Conservation (phyloP, 1,140 invertebrate species). For the Colletes gigas region DNA sequence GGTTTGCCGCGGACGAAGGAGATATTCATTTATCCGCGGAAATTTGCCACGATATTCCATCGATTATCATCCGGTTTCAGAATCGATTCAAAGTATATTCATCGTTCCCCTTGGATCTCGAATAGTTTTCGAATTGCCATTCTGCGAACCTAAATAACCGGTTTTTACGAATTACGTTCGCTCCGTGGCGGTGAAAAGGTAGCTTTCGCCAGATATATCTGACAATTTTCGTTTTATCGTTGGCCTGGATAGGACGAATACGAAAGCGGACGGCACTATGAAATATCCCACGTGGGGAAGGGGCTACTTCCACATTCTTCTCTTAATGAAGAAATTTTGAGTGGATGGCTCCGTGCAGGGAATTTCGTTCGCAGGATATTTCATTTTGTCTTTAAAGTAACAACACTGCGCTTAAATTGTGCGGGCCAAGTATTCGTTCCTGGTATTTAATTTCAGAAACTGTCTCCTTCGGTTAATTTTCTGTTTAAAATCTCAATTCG, state of each 20-base stretch:
- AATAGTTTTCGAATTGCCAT: background rate
- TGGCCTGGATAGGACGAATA: background rate
- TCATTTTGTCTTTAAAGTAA: background rate
- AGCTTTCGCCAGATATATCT: background rate
- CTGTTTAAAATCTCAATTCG: too few relatives aligned
- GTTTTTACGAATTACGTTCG: background rate
- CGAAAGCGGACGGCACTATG: background rate
- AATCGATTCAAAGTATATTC: background rate
- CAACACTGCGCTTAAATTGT: background rate
- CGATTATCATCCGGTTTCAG: constrained; percentile 11
- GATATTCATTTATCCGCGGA: constrained; percentile 15
- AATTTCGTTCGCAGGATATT: background rate
- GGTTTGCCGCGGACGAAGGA: background rate
- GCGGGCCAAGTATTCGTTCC: background rate
- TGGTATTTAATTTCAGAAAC: background rate
- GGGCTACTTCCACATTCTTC: constrained; percentile 6
- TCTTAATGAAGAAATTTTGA: constrained; percentile 26
- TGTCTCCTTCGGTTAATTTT: background rate
- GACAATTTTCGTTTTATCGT: background rate
- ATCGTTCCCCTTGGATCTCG: background rate
- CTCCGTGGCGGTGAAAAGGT: too few relatives aligned
- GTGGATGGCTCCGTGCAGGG: background rate
- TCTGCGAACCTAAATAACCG: too few relatives aligned
- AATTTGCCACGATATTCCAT: background rate
- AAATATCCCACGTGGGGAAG: background rate